Conservation (phyloP, 2,797 vertebrate species). For the Ambastaia sidthimunki region DNA sequence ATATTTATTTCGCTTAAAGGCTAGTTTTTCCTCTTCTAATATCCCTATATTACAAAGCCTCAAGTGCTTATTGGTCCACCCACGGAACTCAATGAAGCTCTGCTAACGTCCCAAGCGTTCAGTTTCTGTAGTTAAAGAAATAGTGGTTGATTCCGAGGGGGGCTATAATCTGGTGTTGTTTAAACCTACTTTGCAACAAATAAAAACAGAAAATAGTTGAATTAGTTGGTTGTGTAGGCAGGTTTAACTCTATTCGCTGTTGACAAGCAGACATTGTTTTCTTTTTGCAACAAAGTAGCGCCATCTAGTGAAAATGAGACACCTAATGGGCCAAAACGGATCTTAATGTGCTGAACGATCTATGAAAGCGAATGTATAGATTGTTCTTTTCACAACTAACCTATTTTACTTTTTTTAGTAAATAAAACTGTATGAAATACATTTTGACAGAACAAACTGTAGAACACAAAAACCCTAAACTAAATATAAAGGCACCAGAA, state of each 20-base stretch:
- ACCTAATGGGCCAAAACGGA: not conserved
- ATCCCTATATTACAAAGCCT: not conserved
- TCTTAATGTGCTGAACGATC: too few relatives aligned
- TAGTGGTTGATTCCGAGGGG: not conserved
- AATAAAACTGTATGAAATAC: too few relatives aligned
- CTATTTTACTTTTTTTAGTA: too few relatives aligned
- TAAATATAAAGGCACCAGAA: too few relatives aligned
- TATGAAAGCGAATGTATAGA: too few relatives aligned
- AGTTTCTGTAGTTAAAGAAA: not conserved
- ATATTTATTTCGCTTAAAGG: not conserved
- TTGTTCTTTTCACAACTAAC: too few relatives aligned
- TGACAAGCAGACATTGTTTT: not conserved
- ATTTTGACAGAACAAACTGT: too few relatives aligned
- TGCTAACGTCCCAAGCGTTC: not conserved
- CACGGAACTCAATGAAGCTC: not conserved
- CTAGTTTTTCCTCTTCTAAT: not conserved
- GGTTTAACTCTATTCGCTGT: not conserved
- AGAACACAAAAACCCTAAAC: too few relatives aligned
- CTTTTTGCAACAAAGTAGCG: not conserved
- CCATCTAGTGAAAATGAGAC: conserved; percentile 31
- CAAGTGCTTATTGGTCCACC: too few relatives aligned
- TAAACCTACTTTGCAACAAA: conserved; percentile 22
- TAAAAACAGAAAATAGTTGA: conserved; percentile 21
- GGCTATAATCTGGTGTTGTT: not conserved
- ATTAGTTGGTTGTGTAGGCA: conserved; percentile 24